Evolutionary conservation across 2,888 invertebrate genomes (phyloP).

Genomic region (Noctua comes): DNA sequence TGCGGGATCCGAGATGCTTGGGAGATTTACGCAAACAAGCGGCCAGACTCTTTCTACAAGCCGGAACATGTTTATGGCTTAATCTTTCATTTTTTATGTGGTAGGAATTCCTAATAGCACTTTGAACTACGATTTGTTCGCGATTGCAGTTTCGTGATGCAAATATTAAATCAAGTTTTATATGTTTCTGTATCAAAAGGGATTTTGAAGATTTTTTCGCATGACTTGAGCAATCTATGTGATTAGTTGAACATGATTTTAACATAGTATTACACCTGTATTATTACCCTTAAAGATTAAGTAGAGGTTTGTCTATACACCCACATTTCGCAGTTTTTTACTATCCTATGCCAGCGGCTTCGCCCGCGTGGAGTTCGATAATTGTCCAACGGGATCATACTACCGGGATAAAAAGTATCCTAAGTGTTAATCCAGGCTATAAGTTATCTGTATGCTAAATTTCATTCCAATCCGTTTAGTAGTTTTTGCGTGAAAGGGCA

Average conservation of each 20-base stretch:
- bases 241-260: too few relatives aligned
- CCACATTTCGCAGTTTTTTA: background rate
- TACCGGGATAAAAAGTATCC: too few relatives aligned
- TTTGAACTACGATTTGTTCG: conserved; percentile 23
- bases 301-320: background rate
- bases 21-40: conserved; percentile 71
- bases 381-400: too few relatives aligned
- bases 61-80: conserved; percentile 66
- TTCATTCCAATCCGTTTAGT: too few relatives aligned
- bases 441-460: too few relatives aligned
- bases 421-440: too few relatives aligned
- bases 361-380: too few relatives aligned
- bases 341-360: too few relatives aligned
- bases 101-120: conserved; percentile 55
- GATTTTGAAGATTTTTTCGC: background rate
- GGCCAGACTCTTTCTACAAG: conserved; percentile 63
- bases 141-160: background rate
- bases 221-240: background rate
- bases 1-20: conserved; percentile 60
- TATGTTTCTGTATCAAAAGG: background rate
- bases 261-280: background rate
- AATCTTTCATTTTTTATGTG: conserved; percentile 72
- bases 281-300: background rate
- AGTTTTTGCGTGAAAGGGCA: too few relatives aligned
- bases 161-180: background rate